Percentiles rank a stretch among this genome's conserved stretches.
Conservation (phyloP, 2,888 invertebrate genomes). For the Eupithecia subumbrata region DNA sequence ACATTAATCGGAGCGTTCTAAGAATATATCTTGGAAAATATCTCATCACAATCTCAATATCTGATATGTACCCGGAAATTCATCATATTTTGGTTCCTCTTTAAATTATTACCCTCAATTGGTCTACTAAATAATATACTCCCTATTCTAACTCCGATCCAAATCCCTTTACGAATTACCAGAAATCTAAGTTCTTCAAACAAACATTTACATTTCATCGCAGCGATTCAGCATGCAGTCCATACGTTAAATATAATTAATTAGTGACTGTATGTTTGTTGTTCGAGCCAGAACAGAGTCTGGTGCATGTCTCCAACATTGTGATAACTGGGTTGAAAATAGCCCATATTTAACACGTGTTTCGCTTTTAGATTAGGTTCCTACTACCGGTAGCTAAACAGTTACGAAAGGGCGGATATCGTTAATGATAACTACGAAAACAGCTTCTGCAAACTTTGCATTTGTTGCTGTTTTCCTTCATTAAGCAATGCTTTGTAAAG, state of each 20-base stretch:
- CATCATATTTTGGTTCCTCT: background rate
- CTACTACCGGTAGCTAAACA: slow-evolving; percentile 11
- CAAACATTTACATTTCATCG: slow-evolving; percentile 42
- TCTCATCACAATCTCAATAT: background rate
- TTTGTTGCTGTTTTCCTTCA: background rate
- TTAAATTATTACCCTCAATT: background rate
- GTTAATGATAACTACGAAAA: slow-evolving; percentile 8
- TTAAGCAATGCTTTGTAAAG: background rate
- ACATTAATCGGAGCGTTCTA: background rate
- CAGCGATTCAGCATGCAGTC: slow-evolving; percentile 36
- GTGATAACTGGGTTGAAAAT: slow-evolving; percentile 45
- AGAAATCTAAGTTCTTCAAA: slow-evolving; percentile 35
- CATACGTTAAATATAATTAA: slow-evolving; percentile 52
- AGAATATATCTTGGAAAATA: background rate
- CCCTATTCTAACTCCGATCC: background rate
- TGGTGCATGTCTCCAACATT: slow-evolving; percentile 60
- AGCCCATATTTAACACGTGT: slow-evolving; percentile 33
- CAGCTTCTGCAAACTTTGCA: background rate
- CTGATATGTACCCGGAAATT: background rate
- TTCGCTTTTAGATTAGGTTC: slow-evolving; percentile 19
- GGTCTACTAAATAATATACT: background rate
- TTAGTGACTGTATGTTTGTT: slow-evolving; percentile 67
- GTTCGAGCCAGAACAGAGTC: slow-evolving; percentile 57
- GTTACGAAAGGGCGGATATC: slow-evolving; percentile 13
- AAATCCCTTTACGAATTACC: slow-evolving; percentile 11